Base-by-base conservation (phyloP, 2,797 vertebrate genomes). In the Agapornis canus region DNA sequence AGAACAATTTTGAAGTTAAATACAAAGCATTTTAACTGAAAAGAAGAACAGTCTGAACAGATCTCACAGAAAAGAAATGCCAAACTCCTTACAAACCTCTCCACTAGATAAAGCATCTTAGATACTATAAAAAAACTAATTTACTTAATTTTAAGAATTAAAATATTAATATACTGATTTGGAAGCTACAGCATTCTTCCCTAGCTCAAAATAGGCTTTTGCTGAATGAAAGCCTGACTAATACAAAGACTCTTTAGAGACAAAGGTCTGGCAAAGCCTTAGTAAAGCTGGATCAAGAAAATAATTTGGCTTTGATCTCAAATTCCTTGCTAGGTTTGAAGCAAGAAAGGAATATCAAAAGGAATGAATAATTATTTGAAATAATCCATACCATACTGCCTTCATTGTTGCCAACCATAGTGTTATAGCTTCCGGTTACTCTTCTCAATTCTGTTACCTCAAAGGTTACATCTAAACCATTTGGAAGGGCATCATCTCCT, bases 341-440 rank as follows among this genome's bases (percentile, higher is more conserved):
- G 75, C 27, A 47, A 4, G 10, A 83, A 73, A 84, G 31, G 7
- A 77, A 12, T 25, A 78, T 51, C 25, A 80, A 72, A 86, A 66
- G 11, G 26, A 42, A 51, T 51, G 42, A 42, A 40, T 19, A 83
- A 61, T 54, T 48, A 66, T 56, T 89, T 73, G 11, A 91, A 89
- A 82, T 27, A 48, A 32, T 13, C 42, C 99, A 79, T 98, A 99
- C 99, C 99, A 99, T 99, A 87, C 99, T 99, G 92, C 99, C 99
- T 97, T 99, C 99, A 3, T 99, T 99, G 98, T 99, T 99, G 79
- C 99, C 99, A 43, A 99, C 99, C 99, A 99, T 99, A 21, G 99
- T 99, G 97, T 99, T 99, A 92, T 99, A 99, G 88, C 99, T 99
- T 82, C 99, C 99, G 1, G 99, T 99, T 69, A 99, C 83, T 56